Evolutionary conservation across 2,113 vertebrate species (phyloP).

Genomic region (Vanacampus margaritifer): DNA sequence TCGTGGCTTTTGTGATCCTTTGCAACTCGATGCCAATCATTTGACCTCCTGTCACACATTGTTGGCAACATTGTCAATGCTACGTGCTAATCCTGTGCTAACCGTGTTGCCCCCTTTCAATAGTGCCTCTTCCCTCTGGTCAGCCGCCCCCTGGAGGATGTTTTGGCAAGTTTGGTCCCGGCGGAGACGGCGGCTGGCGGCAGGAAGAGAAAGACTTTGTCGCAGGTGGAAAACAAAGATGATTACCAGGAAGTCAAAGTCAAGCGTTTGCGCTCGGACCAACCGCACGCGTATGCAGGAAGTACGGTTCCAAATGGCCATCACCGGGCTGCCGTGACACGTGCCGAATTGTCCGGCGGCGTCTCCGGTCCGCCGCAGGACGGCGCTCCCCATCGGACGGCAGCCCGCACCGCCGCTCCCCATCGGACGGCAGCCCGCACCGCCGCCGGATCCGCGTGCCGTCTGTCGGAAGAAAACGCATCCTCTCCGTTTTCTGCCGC

Average conservation of each 20-base stretch:
- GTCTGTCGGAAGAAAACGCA: background rate
- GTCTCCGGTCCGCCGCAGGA: background rate
- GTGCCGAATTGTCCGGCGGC: slow-evolving; percentile 1
- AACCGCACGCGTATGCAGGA: background rate
- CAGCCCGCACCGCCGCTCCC: background rate
- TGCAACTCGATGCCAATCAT: too few species aligned
- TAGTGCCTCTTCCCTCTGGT: slow-evolving; percentile 96
- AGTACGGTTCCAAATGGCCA: slow-evolving; percentile 3
- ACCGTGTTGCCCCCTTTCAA: slow-evolving; percentile 1
- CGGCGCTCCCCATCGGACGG: background rate
- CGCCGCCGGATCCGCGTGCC: background rate
- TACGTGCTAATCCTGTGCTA: background rate
- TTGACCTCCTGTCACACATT: too few species aligned
- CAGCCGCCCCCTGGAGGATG: slow-evolving; percentile 77
- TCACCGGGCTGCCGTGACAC: background rate
- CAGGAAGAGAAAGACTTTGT: slow-evolving; percentile 23
- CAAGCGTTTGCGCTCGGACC: slow-evolving; percentile 59
- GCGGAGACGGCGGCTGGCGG: slow-evolving; percentile 46
- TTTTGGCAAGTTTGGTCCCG: slow-evolving; percentile 70
- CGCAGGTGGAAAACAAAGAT: background rate
- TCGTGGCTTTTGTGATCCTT: too few species aligned
- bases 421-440: background rate
- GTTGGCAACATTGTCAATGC: too few species aligned
- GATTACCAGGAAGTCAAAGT: background rate
- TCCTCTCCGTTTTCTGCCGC: background rate